Evolutionary conservation across 2,113 vertebrate species (phyloP), one percentile per base, ranked within the genome.

Genomic region (Ciconia boyciana): DNA sequence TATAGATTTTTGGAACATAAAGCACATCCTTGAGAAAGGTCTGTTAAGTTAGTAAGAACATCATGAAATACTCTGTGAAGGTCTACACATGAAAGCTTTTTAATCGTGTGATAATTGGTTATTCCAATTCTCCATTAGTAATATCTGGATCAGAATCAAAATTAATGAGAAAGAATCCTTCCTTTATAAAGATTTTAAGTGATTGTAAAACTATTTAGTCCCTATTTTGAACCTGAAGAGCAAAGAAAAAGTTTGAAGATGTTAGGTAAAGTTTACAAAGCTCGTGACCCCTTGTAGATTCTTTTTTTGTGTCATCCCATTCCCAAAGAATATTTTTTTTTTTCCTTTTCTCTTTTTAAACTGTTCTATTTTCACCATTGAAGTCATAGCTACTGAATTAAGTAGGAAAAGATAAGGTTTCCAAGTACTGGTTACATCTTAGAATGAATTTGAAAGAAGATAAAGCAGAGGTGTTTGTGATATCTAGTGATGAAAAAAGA

Each of bases 41-140:
- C 84, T 58, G 39, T 62, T 89, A 64, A 90, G 51, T 46, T 91
- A 36, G 66, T 66, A 91, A 65, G 87, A 91, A 87, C 13, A 3
- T 81, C 9, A 34, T 70, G 31, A 96, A 93, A 87, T 72, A 91
- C 6, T 69, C 66, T 11, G 4, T 65, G 49, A 89, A 94, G 36
- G 57, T 71, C 89, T 89, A 82, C 62, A 66, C 44, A 34, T 86
- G 48, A 92, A 93, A 94, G 70, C 58, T 80, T 94, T 94, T 68
- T 94, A 95, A 91, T 83, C 88, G 87, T 62, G 39, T 96, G 82
- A 74, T 94, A 96, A 89, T 77, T 90, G 84, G 52, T 49, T 88
- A 83, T 86, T 91, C 60, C 46, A 78, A 18, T 77, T 83, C 69
- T 81, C 41, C 48, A 77, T 94, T 83, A 95, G 16, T n/a, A 80